Percentiles rank a stretch among this genome's conserved stretches.
These are phyloP conservation scores for Corydoras maculifer DNA, from an alignment of 2,113 vertebrate species.

Conservation along the genomic window DNA sequence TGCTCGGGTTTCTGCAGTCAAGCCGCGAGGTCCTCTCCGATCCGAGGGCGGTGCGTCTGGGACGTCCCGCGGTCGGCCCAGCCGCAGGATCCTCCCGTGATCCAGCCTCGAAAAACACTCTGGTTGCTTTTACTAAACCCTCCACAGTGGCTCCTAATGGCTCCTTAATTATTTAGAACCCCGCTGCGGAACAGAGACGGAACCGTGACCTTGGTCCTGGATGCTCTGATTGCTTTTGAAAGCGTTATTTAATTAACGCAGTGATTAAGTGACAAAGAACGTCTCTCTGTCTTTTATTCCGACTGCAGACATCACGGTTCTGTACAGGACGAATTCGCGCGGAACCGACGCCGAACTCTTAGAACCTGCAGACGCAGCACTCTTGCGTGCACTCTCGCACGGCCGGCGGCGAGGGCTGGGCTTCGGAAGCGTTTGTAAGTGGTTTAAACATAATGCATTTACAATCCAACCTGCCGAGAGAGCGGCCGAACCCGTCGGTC, in stretches of 20 bases:
- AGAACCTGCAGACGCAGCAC: no score
- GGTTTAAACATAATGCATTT: no score
- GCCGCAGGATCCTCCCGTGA: conserved; percentile 31
- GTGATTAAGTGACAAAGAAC: not conserved
- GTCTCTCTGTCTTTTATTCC: not conserved
- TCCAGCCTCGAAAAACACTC: conserved; percentile 30
- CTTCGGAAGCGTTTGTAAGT: no score
- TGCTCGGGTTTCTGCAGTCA: conserved; percentile 36
- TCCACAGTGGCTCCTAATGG: conserved; percentile 8
- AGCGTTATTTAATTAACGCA: not conserved
- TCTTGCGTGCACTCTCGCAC: no score
- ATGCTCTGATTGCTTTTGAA: no score
- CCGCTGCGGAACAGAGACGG: not conserved
- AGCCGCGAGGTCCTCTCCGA: conserved; percentile 22
- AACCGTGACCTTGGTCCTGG: no score
- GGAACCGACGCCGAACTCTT: no score
- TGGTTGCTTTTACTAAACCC: conserved; percentile 29
- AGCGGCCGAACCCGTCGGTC: no score
- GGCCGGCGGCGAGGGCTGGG: no score
- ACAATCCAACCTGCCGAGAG: no score
- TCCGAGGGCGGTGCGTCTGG: conserved; percentile 13
- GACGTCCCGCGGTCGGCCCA: conserved; percentile 17
- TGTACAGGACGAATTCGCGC: no score
- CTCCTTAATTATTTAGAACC: conserved; percentile 12
- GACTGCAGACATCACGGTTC: no score